Evolutionary conservation across 2,797 vertebrate genomes (phyloP), one percentile per base, ranked within the genome.

Genomic region (Aotus griseimembra): DNA sequence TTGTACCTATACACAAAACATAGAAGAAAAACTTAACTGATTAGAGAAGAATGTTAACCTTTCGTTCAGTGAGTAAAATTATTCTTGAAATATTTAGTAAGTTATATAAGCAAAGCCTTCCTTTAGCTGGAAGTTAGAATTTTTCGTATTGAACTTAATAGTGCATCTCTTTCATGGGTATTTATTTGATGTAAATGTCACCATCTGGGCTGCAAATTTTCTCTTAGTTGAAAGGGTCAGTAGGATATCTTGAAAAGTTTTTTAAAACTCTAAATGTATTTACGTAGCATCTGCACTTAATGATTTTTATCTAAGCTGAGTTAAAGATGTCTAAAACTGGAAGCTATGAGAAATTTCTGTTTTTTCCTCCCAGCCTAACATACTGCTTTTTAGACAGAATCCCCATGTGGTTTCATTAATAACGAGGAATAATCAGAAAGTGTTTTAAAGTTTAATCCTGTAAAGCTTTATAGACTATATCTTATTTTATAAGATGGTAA

Each of bases 41-140:
- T 88, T 93, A 81, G 19, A 87, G 24, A 84, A 76, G 39, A 97
- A 80, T 52, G 30, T 83, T 85, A 88, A 88, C 58, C 41, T 95
- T 92, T 83, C 20, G 28, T 88, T 96, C 24, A 81, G 5, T 75
- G 46, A 95, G 58, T 85, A 46, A 82, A 52, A 17, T 44, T 79
- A 36, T 90, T 77, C 30, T 86, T 94, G 22, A 75, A 95, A 30
- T 95, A 73, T 41, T 81, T 82, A 82, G 44, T 67, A 30, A 67
- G 57, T 87, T 72, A 87, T 72, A 22, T 73, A 64, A 70, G 22
- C 4, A 19, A 50, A 61, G 11, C 61, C 64, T 76, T 80, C 41
- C 50, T 79, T 67, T 93, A 72, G 30, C 50, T 73, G 50, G 55
- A 55, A 72, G 41, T 73, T 73, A 64, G 55, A 61, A 61, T 44